Base-by-base conservation (phyloP, 2,888 invertebrate species). In the Stramonita haemastoma region DNA sequence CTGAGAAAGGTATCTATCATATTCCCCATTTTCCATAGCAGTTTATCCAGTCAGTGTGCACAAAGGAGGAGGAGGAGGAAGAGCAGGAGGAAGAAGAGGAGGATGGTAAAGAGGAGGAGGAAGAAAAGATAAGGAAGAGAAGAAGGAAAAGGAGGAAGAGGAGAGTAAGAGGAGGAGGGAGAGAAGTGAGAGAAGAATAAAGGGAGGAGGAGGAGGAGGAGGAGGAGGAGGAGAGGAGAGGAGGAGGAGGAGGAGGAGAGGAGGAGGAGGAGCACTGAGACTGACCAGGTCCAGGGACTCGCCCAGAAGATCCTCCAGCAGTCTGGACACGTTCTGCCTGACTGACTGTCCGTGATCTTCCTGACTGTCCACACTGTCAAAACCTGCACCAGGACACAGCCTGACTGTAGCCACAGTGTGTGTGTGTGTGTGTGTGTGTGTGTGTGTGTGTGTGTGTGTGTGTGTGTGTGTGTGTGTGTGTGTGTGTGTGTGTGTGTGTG, bases 241-340 rank as follows among this genome's bases (percentile, higher is more conserved):
- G 13, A 6, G n/a, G 29, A 73, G 29, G 15, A 15, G n/a, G 29
- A 77, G 73, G 6, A 13, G 6, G 29, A 77, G 73, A 29, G 26
- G n/a, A 77, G 73, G 26, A 13, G 26, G 73, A 77, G 8, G 26
- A 29, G 26, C 26, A 15, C n/a, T n/a, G 29, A 13, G 4, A 46
- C 81, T 83, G 46, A 83, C 94, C 93, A 94, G 92, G 92, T 94
- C 95, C 13, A 95, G 88, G 36, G 94, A 92, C 90, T 94, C 95
- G 56, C 94, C 94, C 32, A 95, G 92, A 66, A 93, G 89, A 87
- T 94, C 94, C 89, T 94, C 94, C 8, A 95, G 93, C 81, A 94
- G 91, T 87, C 92, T 92, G 1, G 94, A 94, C 32, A 94, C 93
- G 90, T 94, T 91, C 87, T 93, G 93, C 89, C 92, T 91, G 29